Evolutionary conservation across 2,888 invertebrate species (phyloP), one percentile per base, ranked within the genome.

Genomic region (Pristionchus exspectatus): DNA sequence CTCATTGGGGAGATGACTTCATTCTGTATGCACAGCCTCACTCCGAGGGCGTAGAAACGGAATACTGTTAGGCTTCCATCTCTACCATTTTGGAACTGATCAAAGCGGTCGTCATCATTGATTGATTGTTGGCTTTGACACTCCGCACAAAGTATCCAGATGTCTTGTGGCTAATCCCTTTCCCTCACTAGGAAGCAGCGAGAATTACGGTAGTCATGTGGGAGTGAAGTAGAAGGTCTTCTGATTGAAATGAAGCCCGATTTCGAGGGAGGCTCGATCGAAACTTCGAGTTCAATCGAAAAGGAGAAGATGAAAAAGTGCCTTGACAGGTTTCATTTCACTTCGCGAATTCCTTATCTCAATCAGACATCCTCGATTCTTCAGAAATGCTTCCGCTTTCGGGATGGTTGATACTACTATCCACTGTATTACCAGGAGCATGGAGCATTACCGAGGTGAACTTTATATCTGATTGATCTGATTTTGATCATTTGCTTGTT

Each of bases 191-290:
- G 18, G 21, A 9, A 24, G n/a, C n/a, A 21, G 14, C n/a, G 59
- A 14, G 1, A 44, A 24, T 50, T 77, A 77, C 77, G 24, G 77
- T 77, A 77, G 38, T 77, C 77, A 44, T 2, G 44, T 0, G 69
- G 30, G 21, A 72, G 44, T n/a, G 9, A 21, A 18, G 21, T n/a
- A 44, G 77, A 77, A 77, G 77, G 77, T 50, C 77, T 77, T 77
- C 77, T 77, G 77, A 77, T 77, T 77, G 50, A n/a, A 77, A 24
- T 77, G 77, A 77, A 77, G 77, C 77, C 77, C 77, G 77, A 59
- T 14, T 18, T 33, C 33, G 21, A 33, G 33, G 33, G 33, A 77
- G 44, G 77, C 30, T 77, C 77, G 44, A 77, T 44, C 77, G 77
- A 77, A 77, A 77, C 77, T 77, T 77, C 77, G 50, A 77, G 50